These are phyloP conservation scores for Chloroceryle inda DNA, from an alignment of 2,797 vertebrate genomes.

Conservation along the genomic window DNA sequence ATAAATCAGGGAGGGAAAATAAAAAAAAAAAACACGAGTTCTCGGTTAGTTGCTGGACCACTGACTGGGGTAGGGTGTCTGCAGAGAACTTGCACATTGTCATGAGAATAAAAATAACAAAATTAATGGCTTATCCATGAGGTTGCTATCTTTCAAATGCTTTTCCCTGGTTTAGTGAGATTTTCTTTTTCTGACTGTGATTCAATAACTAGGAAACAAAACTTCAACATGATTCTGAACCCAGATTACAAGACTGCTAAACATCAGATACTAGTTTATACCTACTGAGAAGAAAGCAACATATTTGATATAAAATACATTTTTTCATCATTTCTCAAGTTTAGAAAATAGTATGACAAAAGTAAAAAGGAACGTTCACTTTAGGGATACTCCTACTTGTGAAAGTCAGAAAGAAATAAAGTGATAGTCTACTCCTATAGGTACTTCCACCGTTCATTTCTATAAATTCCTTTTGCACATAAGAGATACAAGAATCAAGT, in stretches of 20 bases:
- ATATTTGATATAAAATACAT: background rate
- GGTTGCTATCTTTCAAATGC: background rate
- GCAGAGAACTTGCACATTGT: background rate
- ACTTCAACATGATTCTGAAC: background rate
- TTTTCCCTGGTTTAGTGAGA: background rate
- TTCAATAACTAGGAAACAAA: background rate
- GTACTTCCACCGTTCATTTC: background rate
- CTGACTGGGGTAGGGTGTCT: rapidly evolving
- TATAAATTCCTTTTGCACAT: background rate
- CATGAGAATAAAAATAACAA: background rate
- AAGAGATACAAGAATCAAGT: background rate
- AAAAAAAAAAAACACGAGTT: background rate
- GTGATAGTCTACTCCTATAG: background rate
- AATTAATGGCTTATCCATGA: background rate
- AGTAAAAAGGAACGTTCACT: background rate
- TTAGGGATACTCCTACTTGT: background rate
- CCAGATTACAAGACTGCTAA: background rate
- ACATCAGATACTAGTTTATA: background rate
- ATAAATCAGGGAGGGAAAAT: background rate
- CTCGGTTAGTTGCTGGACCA: background rate
- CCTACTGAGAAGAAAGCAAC: background rate
- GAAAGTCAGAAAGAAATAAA: background rate
- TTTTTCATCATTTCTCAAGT: background rate
- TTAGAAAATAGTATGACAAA: background rate
- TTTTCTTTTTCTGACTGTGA: background rate